Conservation (phyloP, 2,888 invertebrate genomes). For the Trachelus iudaicus region DNA sequence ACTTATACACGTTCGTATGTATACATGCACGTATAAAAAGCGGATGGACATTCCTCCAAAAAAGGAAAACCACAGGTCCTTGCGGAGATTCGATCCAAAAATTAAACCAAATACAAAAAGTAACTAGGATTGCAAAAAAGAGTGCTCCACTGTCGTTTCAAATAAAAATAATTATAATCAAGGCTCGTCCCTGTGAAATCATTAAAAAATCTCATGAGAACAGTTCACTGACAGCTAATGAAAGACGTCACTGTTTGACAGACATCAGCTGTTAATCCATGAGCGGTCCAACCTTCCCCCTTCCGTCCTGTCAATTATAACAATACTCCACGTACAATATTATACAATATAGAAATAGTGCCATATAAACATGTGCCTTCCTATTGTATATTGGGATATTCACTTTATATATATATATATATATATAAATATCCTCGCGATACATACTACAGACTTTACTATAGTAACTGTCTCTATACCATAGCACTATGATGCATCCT, state of each 20-base stretch:
- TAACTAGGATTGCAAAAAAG: neutral
- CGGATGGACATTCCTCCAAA: neutral
- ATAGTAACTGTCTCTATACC: neutral
- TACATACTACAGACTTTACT: neutral
- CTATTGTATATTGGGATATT: neutral
- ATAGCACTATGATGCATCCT: neutral
- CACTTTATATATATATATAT: neutral
- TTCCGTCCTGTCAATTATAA: neutral
- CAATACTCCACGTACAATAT: neutral
- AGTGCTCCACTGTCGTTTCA: neutral
- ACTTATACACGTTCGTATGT: neutral
- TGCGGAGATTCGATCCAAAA: neutral
- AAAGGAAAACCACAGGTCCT: neutral
- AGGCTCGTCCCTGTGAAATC: neutral
- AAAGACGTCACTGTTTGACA: neutral
- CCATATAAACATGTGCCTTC: neutral
- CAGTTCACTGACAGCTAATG: neutral
- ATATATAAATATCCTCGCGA: neutral
- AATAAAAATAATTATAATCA: neutral
- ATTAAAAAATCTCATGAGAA: neutral
- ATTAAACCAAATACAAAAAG: neutral
- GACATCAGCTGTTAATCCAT: neutral
- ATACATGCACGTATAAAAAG: neutral
- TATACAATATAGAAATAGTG: neutral
- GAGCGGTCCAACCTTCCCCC: neutral